Evolutionary conservation across 2,888 invertebrate genomes (phyloP).

Genomic region (Cosmia pyralina): DNA sequence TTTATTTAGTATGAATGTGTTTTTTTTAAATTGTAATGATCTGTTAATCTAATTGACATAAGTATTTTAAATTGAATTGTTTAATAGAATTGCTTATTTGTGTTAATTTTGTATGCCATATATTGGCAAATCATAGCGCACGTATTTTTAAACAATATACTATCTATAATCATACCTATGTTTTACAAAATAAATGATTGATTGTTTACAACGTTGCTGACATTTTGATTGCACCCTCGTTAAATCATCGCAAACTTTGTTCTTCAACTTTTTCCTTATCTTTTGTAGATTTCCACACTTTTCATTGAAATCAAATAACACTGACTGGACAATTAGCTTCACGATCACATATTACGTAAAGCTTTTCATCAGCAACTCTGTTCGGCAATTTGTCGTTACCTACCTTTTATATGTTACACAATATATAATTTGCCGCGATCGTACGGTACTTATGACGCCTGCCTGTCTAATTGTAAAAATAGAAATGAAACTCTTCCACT

Average conservation of each 20-base stretch:
- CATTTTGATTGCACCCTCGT: not conserved
- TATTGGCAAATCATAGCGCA: too few relatives aligned
- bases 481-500: constrained; percentile 54
- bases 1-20: too few relatives aligned
- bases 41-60: too few relatives aligned
- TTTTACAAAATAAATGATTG: too few relatives aligned
- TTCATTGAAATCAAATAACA: constrained; percentile 23
- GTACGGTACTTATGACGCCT: constrained; percentile 71
- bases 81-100: too few relatives aligned
- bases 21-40: too few relatives aligned
- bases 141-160: too few relatives aligned
- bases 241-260: not conserved
- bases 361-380: constrained; percentile 66
- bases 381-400: constrained; percentile 66
- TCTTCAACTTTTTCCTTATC: not conserved
- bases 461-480: constrained; percentile 73
- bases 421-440: constrained; percentile 78
- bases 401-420: constrained; percentile 77
- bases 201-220: not conserved
- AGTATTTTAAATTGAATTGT: too few relatives aligned
- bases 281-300: constrained; percentile 6
- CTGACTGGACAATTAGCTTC: constrained; percentile 46
- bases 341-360: constrained; percentile 64
- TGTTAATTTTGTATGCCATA: too few relatives aligned
- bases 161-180: too few relatives aligned